Percentiles rank a stretch among this genome's conserved stretches.
These are phyloP conservation scores for Epicampocera succincta DNA, from an alignment of 2,888 invertebrate species.

Conservation along the genomic window DNA sequence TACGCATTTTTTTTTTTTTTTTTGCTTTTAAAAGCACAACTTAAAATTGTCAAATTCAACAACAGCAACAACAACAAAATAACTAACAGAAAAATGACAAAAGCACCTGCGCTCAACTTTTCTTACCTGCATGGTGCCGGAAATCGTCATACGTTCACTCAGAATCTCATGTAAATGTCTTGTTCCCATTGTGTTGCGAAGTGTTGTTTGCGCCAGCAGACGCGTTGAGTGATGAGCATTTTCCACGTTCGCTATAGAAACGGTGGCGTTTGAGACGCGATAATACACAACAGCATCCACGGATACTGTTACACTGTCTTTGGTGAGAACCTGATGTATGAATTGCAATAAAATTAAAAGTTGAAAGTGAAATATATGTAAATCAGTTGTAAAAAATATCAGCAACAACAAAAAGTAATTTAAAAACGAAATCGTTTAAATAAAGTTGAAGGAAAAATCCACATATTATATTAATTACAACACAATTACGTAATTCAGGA, in stretches of 20 bases:
- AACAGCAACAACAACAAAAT: slow-evolving; percentile 83
- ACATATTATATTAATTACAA: too few relatives aligned
- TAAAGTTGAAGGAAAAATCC: too few relatives aligned
- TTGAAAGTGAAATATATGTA: neutral
- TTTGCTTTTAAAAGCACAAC: neutral
- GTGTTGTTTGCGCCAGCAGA: slow-evolving; percentile 93
- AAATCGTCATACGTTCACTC: slow-evolving; percentile 96
- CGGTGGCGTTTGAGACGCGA: slow-evolving; percentile 96
- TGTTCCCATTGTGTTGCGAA: slow-evolving; percentile 97
- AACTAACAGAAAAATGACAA: neutral
- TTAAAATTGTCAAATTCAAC: slow-evolving; percentile 25
- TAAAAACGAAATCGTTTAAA: too few relatives aligned
- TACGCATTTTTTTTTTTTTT: too few relatives aligned
- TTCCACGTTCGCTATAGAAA: slow-evolving; percentile 98
- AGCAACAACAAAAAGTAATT: neutral
- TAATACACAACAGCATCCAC: slow-evolving; percentile 98
- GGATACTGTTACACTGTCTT: slow-evolving; percentile 98
- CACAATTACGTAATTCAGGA: too few relatives aligned
- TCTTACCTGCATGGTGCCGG: slow-evolving; percentile 88
- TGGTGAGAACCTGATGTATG: slow-evolving; percentile 90
- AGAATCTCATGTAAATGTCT: slow-evolving; percentile 97
- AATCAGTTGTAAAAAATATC: neutral
- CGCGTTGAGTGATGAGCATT: slow-evolving; percentile 97
- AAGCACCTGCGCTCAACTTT: slow-evolving; percentile 24
- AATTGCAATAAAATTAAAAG: neutral